A percentile compares a stretch with the other conserved stretches of the same genome.
phyloP scores from a whole-genome alignment of 2,113 vertebrate genomes.

The Benitochromis conjunctus region DNA sequence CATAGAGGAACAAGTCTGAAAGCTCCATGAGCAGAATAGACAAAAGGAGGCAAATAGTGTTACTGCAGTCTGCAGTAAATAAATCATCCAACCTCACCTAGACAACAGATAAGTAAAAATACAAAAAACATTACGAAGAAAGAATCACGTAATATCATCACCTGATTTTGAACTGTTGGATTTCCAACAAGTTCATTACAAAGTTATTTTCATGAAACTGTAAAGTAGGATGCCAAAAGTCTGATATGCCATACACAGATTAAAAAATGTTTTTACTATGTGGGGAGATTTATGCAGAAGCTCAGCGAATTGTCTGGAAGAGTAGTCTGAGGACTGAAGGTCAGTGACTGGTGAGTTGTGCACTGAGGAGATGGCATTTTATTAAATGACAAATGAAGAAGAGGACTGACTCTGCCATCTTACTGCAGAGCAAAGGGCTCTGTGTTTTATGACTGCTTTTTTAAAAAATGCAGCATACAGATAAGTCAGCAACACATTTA shows the following conservation, averaged over 20 bases:
- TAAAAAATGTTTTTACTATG: background rate
- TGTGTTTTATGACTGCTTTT: constrained; percentile 15
- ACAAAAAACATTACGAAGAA: background rate
- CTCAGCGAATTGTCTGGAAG: background rate
- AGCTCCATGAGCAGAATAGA: background rate
- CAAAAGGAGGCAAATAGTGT: background rate
- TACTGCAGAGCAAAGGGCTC: constrained; percentile 26
- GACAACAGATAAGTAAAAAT: background rate
- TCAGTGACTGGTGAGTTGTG: background rate
- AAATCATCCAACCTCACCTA: background rate
- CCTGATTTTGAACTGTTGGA: background rate
- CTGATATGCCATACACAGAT: background rate
- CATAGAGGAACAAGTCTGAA: background rate
- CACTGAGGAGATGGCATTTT: constrained; percentile 34
- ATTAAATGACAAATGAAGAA: constrained; percentile 33
- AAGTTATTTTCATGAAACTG: background rate
- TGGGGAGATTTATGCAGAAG: background rate
- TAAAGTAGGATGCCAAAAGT: background rate
- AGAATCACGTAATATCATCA: background rate
- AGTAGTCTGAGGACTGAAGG: constrained; percentile 5
- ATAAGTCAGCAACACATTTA: background rate
- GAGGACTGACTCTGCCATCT: background rate
- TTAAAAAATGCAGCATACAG: background rate
- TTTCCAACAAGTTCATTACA: background rate
- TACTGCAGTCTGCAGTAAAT: background rate